Evolutionary conservation across 2,113 vertebrate species (phyloP).

Genomic region (Aleadryas rufinucha): DNA sequence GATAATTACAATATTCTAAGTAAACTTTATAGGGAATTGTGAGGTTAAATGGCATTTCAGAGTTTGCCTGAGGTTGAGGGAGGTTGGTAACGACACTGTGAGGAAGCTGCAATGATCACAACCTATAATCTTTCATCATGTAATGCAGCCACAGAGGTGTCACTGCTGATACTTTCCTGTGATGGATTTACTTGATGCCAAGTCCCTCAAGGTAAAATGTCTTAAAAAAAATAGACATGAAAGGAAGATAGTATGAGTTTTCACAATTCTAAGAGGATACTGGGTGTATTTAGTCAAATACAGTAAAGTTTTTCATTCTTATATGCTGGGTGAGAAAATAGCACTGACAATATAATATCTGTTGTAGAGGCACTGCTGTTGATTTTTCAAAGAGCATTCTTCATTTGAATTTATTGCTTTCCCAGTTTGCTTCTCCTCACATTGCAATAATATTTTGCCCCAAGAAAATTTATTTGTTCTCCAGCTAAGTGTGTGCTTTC

Average conservation of each 20-base stretch:
- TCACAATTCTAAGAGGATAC: neutral
- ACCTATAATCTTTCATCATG: neutral
- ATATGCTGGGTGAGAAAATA: neutral
- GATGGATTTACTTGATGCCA: slow-evolving; percentile 3
- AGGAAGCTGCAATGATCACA: neutral
- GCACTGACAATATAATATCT: neutral
- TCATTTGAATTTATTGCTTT: neutral
- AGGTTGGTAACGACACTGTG: neutral
- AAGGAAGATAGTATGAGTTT: neutral
- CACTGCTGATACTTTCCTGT: neutral
- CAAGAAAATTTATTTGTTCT: neutral
- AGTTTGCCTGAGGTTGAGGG: neutral
- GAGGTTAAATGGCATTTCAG: neutral
- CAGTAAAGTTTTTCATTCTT: neutral
- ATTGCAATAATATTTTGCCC: neutral
- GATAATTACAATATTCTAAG: neutral
- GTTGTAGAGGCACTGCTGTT: neutral
- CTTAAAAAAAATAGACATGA: neutral
- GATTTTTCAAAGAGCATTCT: neutral
- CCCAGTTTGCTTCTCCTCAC: neutral
- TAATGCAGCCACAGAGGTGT: neutral
- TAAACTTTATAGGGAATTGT: neutral
- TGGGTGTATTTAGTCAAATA: neutral
- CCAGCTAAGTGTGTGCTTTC: neutral
- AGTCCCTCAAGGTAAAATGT: neutral